Evolutionary conservation across 2,113 vertebrate genomes (phyloP).

Genomic region (Python bivittatus): DNA sequence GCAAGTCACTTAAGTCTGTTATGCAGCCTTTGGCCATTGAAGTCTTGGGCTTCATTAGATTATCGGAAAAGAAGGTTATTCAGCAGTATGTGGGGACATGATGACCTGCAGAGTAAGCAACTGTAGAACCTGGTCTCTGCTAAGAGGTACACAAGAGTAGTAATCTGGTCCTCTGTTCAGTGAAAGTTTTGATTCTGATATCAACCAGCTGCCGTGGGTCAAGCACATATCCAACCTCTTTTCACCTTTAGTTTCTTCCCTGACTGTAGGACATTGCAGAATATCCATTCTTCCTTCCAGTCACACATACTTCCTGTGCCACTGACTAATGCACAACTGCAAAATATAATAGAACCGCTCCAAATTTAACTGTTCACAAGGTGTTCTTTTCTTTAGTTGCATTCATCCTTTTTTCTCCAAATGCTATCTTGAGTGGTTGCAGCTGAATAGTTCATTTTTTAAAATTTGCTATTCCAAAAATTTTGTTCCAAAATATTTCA

Average conservation of each 20-base stretch:
- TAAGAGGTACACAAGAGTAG: neutral
- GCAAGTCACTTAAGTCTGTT: conserved; percentile 55
- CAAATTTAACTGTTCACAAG: neutral
- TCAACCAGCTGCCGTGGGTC: neutral
- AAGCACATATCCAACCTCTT: neutral
- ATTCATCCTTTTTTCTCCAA: neutral
- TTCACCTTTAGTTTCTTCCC: neutral
- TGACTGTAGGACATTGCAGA: neutral
- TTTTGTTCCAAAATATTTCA: neutral
- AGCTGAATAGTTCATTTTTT: neutral
- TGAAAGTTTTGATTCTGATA: neutral
- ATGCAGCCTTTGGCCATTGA: conserved; percentile 44
- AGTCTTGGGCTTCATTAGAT: conserved; percentile 13
- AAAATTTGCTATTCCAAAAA: neutral
- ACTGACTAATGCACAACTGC: neutral
- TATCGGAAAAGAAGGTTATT: neutral
- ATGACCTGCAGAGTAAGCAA: neutral
- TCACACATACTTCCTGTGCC: neutral
- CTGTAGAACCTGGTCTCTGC: neutral
- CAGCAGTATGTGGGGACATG: neutral
- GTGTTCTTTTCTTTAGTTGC: neutral
- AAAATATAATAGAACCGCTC: neutral
- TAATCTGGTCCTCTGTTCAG: neutral
- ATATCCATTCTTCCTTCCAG: neutral
- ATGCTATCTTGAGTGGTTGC: neutral